Evolutionary conservation across 2,888 invertebrate species (phyloP).

Genomic region (Chloroclystis v-ata): DNA sequence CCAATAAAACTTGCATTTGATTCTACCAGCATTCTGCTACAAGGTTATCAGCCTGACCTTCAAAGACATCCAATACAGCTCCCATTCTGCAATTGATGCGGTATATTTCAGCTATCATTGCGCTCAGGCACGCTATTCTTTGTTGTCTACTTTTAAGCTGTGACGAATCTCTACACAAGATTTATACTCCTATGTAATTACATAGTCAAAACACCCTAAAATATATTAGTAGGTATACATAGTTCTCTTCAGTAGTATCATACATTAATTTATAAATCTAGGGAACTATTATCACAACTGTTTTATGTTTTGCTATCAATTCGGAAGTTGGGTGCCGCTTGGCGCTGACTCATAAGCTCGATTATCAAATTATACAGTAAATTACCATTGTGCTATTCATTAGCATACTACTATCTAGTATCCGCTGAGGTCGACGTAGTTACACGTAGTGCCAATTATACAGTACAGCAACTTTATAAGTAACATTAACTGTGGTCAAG

Average conservation of each 20-base stretch:
- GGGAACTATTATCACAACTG: no score
- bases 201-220: no score
- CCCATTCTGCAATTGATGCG: not conserved
- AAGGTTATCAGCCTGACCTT: not conserved
- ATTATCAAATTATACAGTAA: slow-evolving; percentile 21
- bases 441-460: slow-evolving; percentile 8
- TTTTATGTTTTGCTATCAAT: not conserved
- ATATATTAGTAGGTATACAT: no score
- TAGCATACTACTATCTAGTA: slow-evolving; percentile 23
- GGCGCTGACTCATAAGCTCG: slow-evolving; percentile 11
- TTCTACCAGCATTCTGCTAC: not conserved
- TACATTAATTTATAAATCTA: no score
- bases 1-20: not conserved
- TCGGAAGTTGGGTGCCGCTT: slow-evolving; percentile 13
- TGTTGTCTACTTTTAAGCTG: no score
- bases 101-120: not conserved
- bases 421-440: slow-evolving; percentile 16
- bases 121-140: not conserved
- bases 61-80: not conserved
- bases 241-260: no score
- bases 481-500: no score
- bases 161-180: no score
- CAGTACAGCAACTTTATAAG: no score
- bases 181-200: no score
- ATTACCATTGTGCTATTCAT: slow-evolving; percentile 26